Percentiles rank a stretch among this genome's conserved stretches.
phyloP scores from a whole-genome alignment of 2,113 vertebrate genomes.

The Mormyrus lacerda region DNA sequence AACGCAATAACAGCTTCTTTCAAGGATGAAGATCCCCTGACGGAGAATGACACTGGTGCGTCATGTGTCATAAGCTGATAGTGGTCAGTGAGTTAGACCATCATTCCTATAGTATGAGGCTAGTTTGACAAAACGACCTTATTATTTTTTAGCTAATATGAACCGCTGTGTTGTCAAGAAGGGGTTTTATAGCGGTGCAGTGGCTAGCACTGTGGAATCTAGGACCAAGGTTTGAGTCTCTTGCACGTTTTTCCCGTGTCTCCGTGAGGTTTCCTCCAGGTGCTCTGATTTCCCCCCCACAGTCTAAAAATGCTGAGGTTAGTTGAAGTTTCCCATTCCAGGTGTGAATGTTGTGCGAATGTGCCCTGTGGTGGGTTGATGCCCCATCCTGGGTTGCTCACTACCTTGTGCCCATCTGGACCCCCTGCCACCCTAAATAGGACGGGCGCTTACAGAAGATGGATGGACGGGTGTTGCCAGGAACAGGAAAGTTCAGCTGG shows the following conservation, averaged over 20 bases:
- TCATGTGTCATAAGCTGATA: not conserved
- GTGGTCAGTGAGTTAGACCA: not conserved
- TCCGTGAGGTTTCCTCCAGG: not conserved
- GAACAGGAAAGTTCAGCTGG: not conserved
- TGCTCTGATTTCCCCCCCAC: not conserved
- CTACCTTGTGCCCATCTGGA: not conserved
- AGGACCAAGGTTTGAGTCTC: not conserved
- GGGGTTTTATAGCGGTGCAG: not conserved
- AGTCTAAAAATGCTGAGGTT: not conserved
- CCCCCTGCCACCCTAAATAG: not conserved
- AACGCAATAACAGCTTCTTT: not conserved
- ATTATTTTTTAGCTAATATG: not conserved
- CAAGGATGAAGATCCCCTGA: not conserved
- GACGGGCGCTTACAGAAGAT: not conserved
- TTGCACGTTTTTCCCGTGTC: not conserved
- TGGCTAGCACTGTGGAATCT: not conserved
- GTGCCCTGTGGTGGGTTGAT: not conserved
- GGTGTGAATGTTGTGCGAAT: not conserved
- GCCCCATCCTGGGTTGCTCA: not conserved
- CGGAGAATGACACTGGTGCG: not conserved
- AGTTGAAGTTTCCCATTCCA: not conserved
- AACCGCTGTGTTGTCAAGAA: not conserved
- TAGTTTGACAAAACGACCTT: not conserved
- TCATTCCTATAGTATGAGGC: not conserved
- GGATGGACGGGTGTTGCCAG: not conserved